phyloP scores from a whole-genome alignment of 2,113 vertebrate genomes.

The Salvelinus sp. region DNA sequence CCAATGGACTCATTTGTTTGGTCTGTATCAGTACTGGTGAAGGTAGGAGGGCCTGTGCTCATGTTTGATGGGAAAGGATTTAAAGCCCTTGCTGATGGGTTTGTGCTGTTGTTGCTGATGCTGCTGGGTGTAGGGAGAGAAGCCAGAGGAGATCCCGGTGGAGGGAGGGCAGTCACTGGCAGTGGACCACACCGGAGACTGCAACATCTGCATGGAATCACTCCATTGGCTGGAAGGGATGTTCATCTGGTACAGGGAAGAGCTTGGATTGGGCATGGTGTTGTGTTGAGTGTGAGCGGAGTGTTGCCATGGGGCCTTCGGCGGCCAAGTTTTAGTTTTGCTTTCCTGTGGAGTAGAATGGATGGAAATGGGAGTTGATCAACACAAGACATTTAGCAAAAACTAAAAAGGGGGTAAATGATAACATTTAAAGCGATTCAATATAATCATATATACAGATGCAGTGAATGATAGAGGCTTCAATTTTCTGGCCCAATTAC shows the following conservation, averaged over 20 bases:
- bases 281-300: constrained; percentile 73
- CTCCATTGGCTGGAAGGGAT: constrained; percentile 91
- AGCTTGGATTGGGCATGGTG: constrained; percentile 84
- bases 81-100: constrained; percentile 93
- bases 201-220: constrained; percentile 93
- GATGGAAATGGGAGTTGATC: not conserved
- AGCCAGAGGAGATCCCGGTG: constrained; percentile 78
- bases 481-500: not conserved
- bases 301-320: constrained; percentile 98
- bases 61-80: constrained; percentile 92
- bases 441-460: not conserved
- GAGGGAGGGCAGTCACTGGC: constrained; percentile 82
- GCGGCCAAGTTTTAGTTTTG: constrained; percentile 99
- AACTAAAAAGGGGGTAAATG: not conserved
- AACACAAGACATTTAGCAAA: constrained; percentile 1
- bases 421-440: not conserved
- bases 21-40: constrained; percentile 86
- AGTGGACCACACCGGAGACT: constrained; percentile 91
- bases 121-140: constrained; percentile 80
- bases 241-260: constrained; percentile 87
- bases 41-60: constrained; percentile 93
- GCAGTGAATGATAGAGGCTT: not conserved
- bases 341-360: constrained; percentile 79
- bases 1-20: constrained; percentile 8
- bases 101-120: constrained; percentile 82